phyloP scores from a whole-genome alignment of 2,888 invertebrate genomes.

The Herminia tarsipennalis region DNA sequence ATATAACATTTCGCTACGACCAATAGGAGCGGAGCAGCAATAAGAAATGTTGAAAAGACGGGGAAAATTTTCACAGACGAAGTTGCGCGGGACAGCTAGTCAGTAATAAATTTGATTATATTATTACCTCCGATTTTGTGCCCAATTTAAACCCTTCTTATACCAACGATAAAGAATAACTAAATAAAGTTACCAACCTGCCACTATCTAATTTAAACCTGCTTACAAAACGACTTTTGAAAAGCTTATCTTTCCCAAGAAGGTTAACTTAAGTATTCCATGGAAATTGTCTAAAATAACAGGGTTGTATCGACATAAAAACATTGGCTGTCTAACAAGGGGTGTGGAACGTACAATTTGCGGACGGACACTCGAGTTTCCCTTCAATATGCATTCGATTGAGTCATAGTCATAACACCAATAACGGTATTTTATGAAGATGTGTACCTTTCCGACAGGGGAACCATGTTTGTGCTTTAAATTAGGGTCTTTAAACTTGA shows the following conservation, averaged over 20 bases:
- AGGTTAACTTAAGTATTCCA: conserved; percentile 9
- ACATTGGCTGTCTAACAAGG: conserved; percentile 47
- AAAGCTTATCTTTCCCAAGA: conserved; percentile 6
- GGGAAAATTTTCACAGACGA: too few relatives aligned
- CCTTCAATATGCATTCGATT: conserved; percentile 68
- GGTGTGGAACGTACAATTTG: conserved; percentile 71
- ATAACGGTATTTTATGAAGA: conserved; percentile 69
- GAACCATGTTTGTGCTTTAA: conserved; percentile 66
- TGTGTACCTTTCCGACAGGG: conserved; percentile 68
- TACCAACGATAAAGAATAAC: too few relatives aligned
- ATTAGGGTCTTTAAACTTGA: conserved; percentile 70
- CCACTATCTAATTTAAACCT: too few relatives aligned
- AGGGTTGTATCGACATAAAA: conserved; percentile 22
- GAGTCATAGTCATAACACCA: conserved; percentile 82
- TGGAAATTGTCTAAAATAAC: conserved; percentile 29
- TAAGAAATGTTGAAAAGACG: too few relatives aligned
- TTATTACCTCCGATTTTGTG: too few relatives aligned
- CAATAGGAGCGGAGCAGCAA: too few relatives aligned
- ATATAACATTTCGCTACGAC: too few relatives aligned
- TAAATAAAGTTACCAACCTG: too few relatives aligned
- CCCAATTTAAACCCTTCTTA: too few relatives aligned
- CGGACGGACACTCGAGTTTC: conserved; percentile 68
- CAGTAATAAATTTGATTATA: too few relatives aligned
- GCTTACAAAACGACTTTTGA: not conserved
- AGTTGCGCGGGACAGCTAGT: too few relatives aligned